phyloP scores from a whole-genome alignment of 2,888 invertebrate species.

The Limnephilus auricula region DNA sequence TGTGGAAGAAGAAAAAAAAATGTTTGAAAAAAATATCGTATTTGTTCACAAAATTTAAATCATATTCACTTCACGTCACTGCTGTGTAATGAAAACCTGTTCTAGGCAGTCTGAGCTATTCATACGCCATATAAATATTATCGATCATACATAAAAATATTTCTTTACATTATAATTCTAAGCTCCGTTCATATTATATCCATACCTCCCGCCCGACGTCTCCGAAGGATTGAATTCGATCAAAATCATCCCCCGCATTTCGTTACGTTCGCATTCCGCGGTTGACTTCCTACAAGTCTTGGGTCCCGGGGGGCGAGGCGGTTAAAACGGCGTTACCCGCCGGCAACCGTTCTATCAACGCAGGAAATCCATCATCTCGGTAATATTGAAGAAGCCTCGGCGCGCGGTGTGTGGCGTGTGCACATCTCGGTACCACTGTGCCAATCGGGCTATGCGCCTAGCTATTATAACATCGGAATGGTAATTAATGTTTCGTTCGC shows the following conservation, averaged over 20 bases:
- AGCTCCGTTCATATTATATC: background rate
- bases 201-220: background rate
- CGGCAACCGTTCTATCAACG: slow-evolving; percentile 38
- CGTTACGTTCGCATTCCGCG: slow-evolving; percentile 45
- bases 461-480: background rate
- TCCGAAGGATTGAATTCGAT: slow-evolving; percentile 26
- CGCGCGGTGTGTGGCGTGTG: background rate
- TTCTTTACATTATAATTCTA: slow-evolving; percentile 2
- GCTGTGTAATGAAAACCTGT: background rate
- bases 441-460: background rate
- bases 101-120: background rate
- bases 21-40: background rate
- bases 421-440: background rate
- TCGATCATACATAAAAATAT: background rate
- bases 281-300: background rate
- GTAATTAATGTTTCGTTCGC: background rate
- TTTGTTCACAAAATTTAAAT: background rate
- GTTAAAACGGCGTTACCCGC: slow-evolving; percentile 38
- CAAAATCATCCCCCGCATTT: slow-evolving; percentile 30
- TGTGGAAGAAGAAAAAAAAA: too few relatives aligned
- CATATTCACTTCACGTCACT: background rate
- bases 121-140: background rate
- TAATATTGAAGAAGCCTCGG: background rate
- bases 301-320: background rate
- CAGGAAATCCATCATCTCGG: slow-evolving; percentile 38